Base-by-base conservation (phyloP, 2,888 invertebrate species). In the Xestia ashworthii region DNA sequence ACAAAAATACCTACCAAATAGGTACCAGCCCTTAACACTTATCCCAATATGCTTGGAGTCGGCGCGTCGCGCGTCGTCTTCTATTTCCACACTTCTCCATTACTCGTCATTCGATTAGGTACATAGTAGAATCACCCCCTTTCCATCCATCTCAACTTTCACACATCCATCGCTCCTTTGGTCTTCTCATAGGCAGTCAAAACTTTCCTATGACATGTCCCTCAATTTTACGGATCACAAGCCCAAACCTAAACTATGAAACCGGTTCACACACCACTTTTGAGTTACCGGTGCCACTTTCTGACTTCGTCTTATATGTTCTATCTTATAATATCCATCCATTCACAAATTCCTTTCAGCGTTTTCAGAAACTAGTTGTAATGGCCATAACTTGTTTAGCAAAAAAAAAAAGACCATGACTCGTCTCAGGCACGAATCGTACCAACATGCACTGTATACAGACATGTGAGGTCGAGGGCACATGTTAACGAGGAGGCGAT, bases 401-500 rank as follows among this genome's bases (percentile, higher is more conserved):
- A 80, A 80, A 50, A 78, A 32, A 78, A 32, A 67, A 53, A 64
- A 64, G 68, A 64, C 16, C 75, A 25, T 64, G 62, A 48, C 48
- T 53, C 14, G 14, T 53, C 4, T 58, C 32, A 32, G 32, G 58
- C 58, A 32, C 16, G 48, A 60, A 16, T 50, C 50, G 32, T 46
- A 55, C 5, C 32, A 8, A 58, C 46, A 32, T 58, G 38, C 64
- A 65, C 38, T 44, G n/a, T 53, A 65, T 14, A 58, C 44, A 53
- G 38, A 58, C 62, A 41, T 19, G 55, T 46, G 53, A 76, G 64
- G 69, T 55, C 67, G 48, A 62, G 80, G 50, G 50, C 69, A 75
- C n/a, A 50, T 69, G 67, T 71, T 62, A 64, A 74, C 50, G 69
- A 80, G 69, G 6, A 60, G 66, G 19, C 55, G 83, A 83, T 76